These are phyloP conservation scores for Thaumatotibia leucotreta DNA, from an alignment of 1,140 invertebrate species.

Conservation along the genomic window DNA sequence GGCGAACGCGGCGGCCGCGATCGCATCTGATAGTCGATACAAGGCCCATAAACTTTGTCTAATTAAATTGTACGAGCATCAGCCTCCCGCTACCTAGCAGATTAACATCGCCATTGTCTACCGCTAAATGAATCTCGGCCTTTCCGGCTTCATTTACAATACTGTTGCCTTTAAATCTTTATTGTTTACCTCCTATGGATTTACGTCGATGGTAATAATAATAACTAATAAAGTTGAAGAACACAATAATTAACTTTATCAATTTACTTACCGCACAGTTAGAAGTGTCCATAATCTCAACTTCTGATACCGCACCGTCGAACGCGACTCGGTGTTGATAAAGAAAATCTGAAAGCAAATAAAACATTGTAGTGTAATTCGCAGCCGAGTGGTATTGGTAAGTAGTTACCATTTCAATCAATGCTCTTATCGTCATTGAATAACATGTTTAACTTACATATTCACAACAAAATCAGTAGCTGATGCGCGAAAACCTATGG, in stretches of 20 bases:
- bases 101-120: constrained; percentile 71
- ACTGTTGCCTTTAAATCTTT: constrained; percentile 16
- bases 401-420: no score
- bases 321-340: constrained; percentile 87
- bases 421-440: no score
- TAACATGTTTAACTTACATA: no score
- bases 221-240: neutral
- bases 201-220: neutral
- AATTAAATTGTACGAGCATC: constrained; percentile 65
- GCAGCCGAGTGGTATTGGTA: neutral
- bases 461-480: no score
- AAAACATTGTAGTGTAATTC: constrained; percentile 10
- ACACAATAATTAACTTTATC: neutral
- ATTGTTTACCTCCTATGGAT: neutral
- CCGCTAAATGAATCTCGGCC: constrained; percentile 55
- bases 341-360: constrained; percentile 83
- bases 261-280: constrained; percentile 84
- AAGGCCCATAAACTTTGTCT: constrained; percentile 56
- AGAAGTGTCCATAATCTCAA: constrained; percentile 89
- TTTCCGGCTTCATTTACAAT: constrained; percentile 44
- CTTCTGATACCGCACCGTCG: constrained; percentile 86
- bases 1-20: constrained; percentile 23
- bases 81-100: constrained; percentile 38
- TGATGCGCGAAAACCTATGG: no score
- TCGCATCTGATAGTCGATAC: constrained; percentile 42